Evolutionary conservation across 2,797 vertebrate genomes (phyloP).

Genomic region (Lagodon rhomboides): DNA sequence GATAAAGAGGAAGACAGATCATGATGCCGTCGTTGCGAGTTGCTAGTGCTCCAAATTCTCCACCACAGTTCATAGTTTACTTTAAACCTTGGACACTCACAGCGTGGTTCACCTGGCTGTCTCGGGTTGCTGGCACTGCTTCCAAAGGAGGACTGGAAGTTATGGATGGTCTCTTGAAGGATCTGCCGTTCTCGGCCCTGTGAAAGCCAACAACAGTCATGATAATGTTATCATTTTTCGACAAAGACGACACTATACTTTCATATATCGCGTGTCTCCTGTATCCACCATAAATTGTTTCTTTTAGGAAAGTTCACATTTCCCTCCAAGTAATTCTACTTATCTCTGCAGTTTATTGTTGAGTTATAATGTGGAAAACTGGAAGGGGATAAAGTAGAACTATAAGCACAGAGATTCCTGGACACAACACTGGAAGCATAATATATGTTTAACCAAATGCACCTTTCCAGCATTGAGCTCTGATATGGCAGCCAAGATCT

Average conservation of each 20-base stretch:
- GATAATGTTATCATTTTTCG: neutral
- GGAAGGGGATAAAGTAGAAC: neutral
- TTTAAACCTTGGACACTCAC: constrained; percentile 79
- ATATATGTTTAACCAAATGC: constrained; percentile 22
- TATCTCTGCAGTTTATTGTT: neutral
- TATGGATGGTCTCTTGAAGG: constrained; percentile 98
- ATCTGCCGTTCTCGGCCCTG: constrained; percentile 97
- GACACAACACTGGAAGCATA: neutral
- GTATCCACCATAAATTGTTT: neutral
- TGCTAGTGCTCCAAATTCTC: neutral
- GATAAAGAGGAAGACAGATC: neutral
- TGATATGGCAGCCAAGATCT: constrained; percentile 97
- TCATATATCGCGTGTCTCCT: neutral
- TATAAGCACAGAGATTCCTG: neutral
- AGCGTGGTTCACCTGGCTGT: constrained; percentile 87
- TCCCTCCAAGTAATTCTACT: neutral
- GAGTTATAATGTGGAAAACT: constrained; percentile 14
- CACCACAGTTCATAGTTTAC: neutral
- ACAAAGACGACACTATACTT: neutral
- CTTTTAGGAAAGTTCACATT: constrained; percentile 3
- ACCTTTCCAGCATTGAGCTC: constrained; percentile 99
- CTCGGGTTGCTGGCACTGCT: constrained; percentile 97
- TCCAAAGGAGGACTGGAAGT: constrained; percentile 98
- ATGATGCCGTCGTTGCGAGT: neutral
- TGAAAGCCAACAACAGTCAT: constrained; percentile 19